Base-by-base conservation (phyloP, 2,797 vertebrate genomes). In the Phrynocephalus forsythii region DNA sequence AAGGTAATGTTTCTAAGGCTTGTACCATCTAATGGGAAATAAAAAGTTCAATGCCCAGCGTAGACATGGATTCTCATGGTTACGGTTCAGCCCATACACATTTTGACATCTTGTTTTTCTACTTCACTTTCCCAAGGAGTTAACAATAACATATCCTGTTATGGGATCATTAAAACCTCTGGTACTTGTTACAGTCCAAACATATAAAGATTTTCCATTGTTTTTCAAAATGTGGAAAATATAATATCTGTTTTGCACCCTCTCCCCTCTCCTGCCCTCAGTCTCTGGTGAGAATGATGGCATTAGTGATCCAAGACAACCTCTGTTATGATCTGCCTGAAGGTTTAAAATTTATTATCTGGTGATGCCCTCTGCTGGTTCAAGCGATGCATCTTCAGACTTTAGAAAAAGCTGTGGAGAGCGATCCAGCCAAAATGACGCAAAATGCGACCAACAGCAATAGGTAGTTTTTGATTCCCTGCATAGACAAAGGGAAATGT, bases 361-460 rank as follows among this genome's bases (percentile, higher is more conserved):
- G 9, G 73, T 87, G 91, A 87, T 93, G 94, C 97, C 97, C 96
- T 82, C 97, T 96, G 86, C 92, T 95, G 96, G 95, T 88, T 67
- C 33, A 86, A 56, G 71, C 15, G 22, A 78, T 71, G 68, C 33
- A 24, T 1, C 77, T 84, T 96, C 91, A 98, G 20, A 97, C 71
- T 93, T 98, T 98, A 81, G 98, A 99, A 95, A 98, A 94, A 50
- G 97, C 97, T 0, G 97, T 98, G 79, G 97, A 95, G 63, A 98
- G 80, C 0, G 97, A 97, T 75, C 98, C 98, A 1, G 96, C 83
- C 93, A 98, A 50, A 90, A 98, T 94, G 63, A 97, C 92, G 77
- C 96, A 97, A 84, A 97, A 96, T 0, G 97, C 98, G 81, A 97
- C 18, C 6, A 72, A 69, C 92, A 99, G 96, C 90, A 98, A 90